Base-by-base conservation (phyloP, 2,797 vertebrate species). In the Phrynocephalus forsythii region DNA sequence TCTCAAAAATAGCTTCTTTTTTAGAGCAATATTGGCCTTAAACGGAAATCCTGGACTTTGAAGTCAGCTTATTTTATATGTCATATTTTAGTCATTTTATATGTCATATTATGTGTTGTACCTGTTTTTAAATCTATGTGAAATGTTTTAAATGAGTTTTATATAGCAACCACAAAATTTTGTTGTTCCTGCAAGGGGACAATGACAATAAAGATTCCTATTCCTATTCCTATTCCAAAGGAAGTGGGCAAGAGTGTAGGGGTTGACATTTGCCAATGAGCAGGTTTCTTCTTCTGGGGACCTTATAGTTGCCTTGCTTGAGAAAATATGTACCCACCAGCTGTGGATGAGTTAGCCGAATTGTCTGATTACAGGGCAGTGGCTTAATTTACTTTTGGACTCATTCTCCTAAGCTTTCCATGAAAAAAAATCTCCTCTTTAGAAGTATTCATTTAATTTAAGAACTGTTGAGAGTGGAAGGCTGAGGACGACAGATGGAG, bases 391-490 rank as follows among this genome's bases (percentile, higher is more conserved):
- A 94, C 94, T 94, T 95, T 94, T 90, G 92, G 94, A 93, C 92
- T 94, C 94, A 95, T 95, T 96, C 95, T 96, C 92, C 88, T 96
- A 96, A 93, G 92, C 95, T 96, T 44, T 96, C 94, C 92, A 94
- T 85, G 93, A 96, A 96, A 96, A 96, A 96, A 95, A 94, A 95
- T 94, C 94, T 95, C 95, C 48, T 52, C 48, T 78, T 95, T 96
- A 95, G 95, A 91, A 89, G 89, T 90, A 94, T 94, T 95, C 94
- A 89, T 97, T 97, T 97, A 96, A 96, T 97, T 97, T 96, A 96
- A 95, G 95, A 95, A 93, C 93, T 91, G 94, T 95, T 95, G 96
- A 94, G 92, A 96, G 90, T 94, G 87, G 90, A 95, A 93, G 94
- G 94, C 87, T 92, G 94, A 93, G 95, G 95, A 95, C 95, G 95